A percentile compares a stretch with the other conserved stretches of the same genome.
Evolutionary conservation across 2,888 invertebrate genomes (phyloP).

Genomic region (Patella ulyssiponensis): DNA sequence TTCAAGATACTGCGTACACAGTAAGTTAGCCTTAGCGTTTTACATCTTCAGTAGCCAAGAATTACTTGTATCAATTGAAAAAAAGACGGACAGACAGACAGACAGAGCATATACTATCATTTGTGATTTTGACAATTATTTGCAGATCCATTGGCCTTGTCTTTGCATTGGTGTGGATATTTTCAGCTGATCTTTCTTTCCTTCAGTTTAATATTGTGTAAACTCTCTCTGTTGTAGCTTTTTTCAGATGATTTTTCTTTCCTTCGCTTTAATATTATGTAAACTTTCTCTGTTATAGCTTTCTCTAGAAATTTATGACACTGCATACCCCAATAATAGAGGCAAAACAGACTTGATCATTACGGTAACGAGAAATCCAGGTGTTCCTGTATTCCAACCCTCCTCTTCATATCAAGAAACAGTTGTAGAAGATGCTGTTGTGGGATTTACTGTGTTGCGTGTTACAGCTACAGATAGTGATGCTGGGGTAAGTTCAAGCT

Average conservation of each 20-base stretch:
- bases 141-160: no score
- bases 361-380: conserved; percentile 56
- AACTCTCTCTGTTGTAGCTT: conserved; percentile 41
- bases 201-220: neutral
- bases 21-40: conserved; percentile 21
- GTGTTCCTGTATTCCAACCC: conserved; percentile 56
- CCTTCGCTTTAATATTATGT: neutral
- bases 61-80: no score
- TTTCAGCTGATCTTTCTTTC: no score
- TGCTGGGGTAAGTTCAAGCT: conserved; percentile 37
- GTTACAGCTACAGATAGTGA: conserved; percentile 49
- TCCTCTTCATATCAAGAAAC: conserved; percentile 36
- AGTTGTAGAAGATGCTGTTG: conserved; percentile 42
- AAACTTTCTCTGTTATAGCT: conserved; percentile 41
- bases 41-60: no score
- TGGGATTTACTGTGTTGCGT: conserved; percentile 44
- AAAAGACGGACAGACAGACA: no score
- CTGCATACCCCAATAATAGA: conserved; percentile 52
- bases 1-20: conserved; percentile 44
- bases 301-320: conserved; percentile 56
- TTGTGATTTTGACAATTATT: no score
- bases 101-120: no score
- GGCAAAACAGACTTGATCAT: conserved; percentile 56
- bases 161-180: no score
- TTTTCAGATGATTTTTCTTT: neutral